These are phyloP conservation scores for Scylla paramamosain DNA, from an alignment of 1,140 invertebrate species.

Conservation along the genomic window DNA sequence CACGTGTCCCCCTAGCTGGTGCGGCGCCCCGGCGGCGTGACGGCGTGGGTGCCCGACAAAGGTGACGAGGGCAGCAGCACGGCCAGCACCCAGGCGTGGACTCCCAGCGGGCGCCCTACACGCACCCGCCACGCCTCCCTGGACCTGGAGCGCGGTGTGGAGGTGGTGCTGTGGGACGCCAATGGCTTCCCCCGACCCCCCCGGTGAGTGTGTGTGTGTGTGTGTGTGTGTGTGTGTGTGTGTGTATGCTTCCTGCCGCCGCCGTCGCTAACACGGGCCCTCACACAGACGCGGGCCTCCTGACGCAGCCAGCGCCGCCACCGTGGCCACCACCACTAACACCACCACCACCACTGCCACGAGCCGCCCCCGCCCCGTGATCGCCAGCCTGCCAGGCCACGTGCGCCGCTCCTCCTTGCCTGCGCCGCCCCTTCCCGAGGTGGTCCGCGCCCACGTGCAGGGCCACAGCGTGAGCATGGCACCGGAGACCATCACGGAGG, in stretches of 20 bases:
- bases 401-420: slow-evolving; percentile 66
- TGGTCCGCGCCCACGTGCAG: slow-evolving; percentile 40
- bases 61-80: neutral
- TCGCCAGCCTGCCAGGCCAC: slow-evolving; percentile 36
- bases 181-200: slow-evolving; percentile 30
- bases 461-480: slow-evolving; percentile 69
- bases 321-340: neutral
- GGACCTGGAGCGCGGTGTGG: slow-evolving; percentile 60
- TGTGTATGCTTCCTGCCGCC: neutral
- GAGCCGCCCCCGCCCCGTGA: neutral
- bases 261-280: neutral
- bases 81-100: neutral
- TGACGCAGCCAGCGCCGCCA: no score
- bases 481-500: slow-evolving; percentile 63
- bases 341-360: neutral
- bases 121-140: slow-evolving; percentile 71
- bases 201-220: neutral
- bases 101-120: neutral
- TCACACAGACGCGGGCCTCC: neutral
- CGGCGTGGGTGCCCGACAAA: slow-evolving; percentile 75
- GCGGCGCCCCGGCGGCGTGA: slow-evolving; percentile 75
- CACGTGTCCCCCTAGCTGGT: slow-evolving; percentile 60
- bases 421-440: slow-evolving; percentile 55
- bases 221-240: neutral
- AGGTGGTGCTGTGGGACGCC: slow-evolving; percentile 69